Conservation (phyloP, 35 echinoderm and acorn worm species). For the Holothuria glaberrima region DNA sequence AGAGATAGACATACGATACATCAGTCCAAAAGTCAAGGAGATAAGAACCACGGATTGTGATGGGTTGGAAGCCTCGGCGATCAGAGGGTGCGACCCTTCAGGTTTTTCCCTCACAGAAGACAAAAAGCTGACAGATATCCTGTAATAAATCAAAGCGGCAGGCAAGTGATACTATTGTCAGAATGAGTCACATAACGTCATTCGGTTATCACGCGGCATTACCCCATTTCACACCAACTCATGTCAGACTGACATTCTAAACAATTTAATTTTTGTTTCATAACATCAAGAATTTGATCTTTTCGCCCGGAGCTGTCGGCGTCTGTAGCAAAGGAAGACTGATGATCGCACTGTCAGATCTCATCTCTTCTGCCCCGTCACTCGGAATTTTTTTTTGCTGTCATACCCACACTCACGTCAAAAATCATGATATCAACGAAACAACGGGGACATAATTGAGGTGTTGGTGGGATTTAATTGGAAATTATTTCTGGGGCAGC, state of each 20-base stretch:
- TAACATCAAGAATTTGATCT: constrained; percentile 46
- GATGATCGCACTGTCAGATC: constrained; percentile 17
- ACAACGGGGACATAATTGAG: constrained; percentile 16
- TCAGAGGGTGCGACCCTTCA: too few species aligned
- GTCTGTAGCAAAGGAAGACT: constrained; percentile 16
- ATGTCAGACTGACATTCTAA: constrained; percentile 4
- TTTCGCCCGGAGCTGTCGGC: constrained; percentile 44
- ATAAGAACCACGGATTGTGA: too few species aligned
- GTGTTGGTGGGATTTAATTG: constrained; percentile 39
- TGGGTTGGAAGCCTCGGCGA: too few species aligned
- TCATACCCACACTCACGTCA: background rate
- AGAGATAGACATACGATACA: too few species aligned
- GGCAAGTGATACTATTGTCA: too few species aligned
- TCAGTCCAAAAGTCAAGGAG: too few species aligned
- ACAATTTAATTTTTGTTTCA: constrained; percentile 54
- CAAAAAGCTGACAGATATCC: too few species aligned
- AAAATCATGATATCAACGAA: background rate
- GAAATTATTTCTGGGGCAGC: background rate
- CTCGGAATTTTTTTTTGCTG: constrained; percentile 5
- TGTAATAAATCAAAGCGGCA: too few species aligned
- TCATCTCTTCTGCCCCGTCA: constrained; percentile 14
- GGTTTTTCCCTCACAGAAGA: too few species aligned
- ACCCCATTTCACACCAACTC: too few species aligned
- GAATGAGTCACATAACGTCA: too few species aligned
- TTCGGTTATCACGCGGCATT: too few species aligned